These are phyloP conservation scores for Lacerta viridis DNA, from an alignment of 2,797 vertebrate genomes.

Conservation along the genomic window DNA sequence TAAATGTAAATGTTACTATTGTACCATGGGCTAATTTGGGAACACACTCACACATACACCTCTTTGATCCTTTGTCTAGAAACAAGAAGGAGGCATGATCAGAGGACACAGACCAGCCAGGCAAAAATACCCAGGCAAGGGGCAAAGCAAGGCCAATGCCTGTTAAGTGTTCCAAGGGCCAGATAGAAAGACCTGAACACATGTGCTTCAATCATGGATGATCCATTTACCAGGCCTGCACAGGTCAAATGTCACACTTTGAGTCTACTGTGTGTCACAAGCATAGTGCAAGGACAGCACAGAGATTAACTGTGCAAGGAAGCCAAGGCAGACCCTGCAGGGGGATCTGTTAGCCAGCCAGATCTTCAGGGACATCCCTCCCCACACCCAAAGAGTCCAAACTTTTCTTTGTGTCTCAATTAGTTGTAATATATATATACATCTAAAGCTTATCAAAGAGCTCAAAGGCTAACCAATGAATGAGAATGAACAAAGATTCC, in stretches of 20 bases:
- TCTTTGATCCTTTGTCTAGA: too few species aligned
- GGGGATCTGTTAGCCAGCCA: not conserved
- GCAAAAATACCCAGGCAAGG: too few species aligned
- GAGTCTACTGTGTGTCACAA: too few species aligned
- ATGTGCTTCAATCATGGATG: not conserved
- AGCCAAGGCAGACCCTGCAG: not conserved
- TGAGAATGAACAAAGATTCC: slow-evolving; percentile 50
- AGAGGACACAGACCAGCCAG: too few species aligned
- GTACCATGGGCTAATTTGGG: too few species aligned
- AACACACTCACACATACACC: too few species aligned
- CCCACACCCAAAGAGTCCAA: not conserved
- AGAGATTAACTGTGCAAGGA: not conserved
- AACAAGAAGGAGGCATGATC: too few species aligned
- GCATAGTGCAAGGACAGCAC: not conserved
- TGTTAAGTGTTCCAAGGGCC: too few species aligned
- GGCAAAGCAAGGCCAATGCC: too few species aligned
- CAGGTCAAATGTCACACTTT: not conserved
- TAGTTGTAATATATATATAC: slow-evolving; percentile 55
- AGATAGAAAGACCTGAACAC: too few species aligned
- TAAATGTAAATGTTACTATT: too few species aligned
- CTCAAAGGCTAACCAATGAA: slow-evolving; percentile 64
- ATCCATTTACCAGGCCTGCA: not conserved
- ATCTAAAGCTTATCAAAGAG: slow-evolving; percentile 62
- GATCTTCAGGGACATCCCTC: not conserved
- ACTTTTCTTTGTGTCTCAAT: slow-evolving; percentile 47